Base-by-base conservation (phyloP, 2,113 vertebrate genomes). In the Oncorhynchus tshawytscha region DNA sequence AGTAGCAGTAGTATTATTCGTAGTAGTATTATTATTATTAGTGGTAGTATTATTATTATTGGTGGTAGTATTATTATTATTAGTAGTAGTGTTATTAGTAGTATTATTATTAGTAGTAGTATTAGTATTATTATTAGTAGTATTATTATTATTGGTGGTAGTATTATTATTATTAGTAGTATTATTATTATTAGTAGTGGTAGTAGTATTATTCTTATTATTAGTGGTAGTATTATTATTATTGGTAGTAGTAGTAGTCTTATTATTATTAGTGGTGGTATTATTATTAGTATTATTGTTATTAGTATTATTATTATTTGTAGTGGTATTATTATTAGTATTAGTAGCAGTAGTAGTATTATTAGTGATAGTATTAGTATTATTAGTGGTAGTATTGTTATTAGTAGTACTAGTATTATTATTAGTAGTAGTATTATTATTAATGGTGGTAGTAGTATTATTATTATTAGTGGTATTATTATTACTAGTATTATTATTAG, bases 161-260 rank as follows among this genome's bases (percentile, higher is more conserved):
- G 3, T 29, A 29, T n/a, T n/a, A n/a, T n/a, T n/a, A n/a, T n/a
- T n/a, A 3, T 0, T 3, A 29, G 2, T 25, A 0, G 25, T n/a
- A n/a, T n/a, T n/a, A n/a, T n/a, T 25, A 25, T 2, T 0, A 25
- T 0, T 25, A 25, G 2, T 2, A 2, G 3, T 29, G 2, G 1
- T 25, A 2, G 25, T 27, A 27, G 0, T n/a, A n/a, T n/a, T n/a
- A n/a, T n/a, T n/a, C n/a, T n/a, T 27, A 27, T 0, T 27, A 2
- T 27, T 27, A 27, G 2, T 27, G 0, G 25, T 2, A 0, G 25
- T 27, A 27, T 0, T 2, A 2, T 1, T 25, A 25, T 0, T 25
- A 25, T 25, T 25, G 2, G 2, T 25, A 25, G 1, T 2, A 0
- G 0, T 25, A 0, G 1, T 25, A n/a, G n/a, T n/a, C n/a, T n/a